Base-by-base conservation (phyloP, 2,888 invertebrate genomes). In the Dioctria rufipes region DNA sequence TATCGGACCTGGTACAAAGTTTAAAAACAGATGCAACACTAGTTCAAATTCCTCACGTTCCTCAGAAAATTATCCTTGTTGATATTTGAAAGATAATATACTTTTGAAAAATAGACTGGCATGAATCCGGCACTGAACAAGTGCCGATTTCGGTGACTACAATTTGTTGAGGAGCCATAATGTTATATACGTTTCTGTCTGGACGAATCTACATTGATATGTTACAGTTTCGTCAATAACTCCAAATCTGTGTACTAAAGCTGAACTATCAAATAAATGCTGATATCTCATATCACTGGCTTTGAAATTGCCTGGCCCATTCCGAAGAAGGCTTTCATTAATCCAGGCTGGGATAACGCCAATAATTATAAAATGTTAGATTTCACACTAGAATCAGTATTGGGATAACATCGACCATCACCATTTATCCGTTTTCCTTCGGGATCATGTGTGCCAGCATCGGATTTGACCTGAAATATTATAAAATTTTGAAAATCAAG, bases 221-320 rank as follows among this genome's bases (percentile, higher is more conserved):
- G 94, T 95, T 5, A 95, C 94, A 11, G 89, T 88, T 0, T 95
- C 95, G 80, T 94, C 90, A 77, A 90, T 89, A 73, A 96, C 94
- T 13, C 91, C 91, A 86, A 96, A 96, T 85, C 96, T 95, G 88
- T 96, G 96, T 67, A 96, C 85, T 77, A 96, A 90, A 0, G 97
- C 96, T 1, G 97, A 93, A 84, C 96, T 95, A 88, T 98, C 98
- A 87, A 98, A 98, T 65, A 97, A 90, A 88, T 98, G 98, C 77
- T 94, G 91, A 86, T 94, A 96, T 51, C 91, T 90, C 90, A 93
- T 93, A 6, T 94, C 90, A 0, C 97, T 96, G 66, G 96, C 94
- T 86, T 95, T 93, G 79, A 95, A 90, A 54, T 94, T 94, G 1
- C 97, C 98, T 0, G 97, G 97, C 0, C 98, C 98, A 87, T 97